phyloP scores from a whole-genome alignment of 2,888 invertebrate species.

The Volucella zonaria region DNA sequence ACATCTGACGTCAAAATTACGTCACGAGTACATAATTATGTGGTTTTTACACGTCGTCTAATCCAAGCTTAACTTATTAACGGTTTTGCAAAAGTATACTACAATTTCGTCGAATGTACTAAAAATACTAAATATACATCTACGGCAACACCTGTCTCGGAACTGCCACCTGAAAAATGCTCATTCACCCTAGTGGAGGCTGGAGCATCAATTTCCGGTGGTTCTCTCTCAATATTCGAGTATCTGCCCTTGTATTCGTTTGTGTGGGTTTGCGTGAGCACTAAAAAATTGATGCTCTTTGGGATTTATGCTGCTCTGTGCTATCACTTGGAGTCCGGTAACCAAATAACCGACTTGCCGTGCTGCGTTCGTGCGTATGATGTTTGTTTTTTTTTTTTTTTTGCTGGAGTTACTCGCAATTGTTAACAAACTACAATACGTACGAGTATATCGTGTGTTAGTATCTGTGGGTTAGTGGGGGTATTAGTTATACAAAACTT shows the following conservation, averaged over 20 bases:
- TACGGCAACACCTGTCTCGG: no score
- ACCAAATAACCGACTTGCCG: slow-evolving; percentile 26
- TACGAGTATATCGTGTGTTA: no score
- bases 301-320: slow-evolving; percentile 17
- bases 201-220: neutral
- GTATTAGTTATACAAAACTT: no score
- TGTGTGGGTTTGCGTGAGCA: slow-evolving; percentile 1
- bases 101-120: no score
- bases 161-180: slow-evolving; percentile 11
- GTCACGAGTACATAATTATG: no score
- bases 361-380: neutral
- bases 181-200: neutral
- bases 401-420: neutral
- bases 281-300: slow-evolving; percentile 48
- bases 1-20: no score
- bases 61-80: no score
- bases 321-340: slow-evolving; percentile 41
- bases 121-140: no score
- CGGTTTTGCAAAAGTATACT: no score
- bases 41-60: no score
- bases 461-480: no score
- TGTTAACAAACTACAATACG: neutral
- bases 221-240: neutral
- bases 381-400: neutral
- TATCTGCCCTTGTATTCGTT: neutral